Conservation (phyloP, 1,140 invertebrate genomes). For the Chironomus striatipennis region DNA sequence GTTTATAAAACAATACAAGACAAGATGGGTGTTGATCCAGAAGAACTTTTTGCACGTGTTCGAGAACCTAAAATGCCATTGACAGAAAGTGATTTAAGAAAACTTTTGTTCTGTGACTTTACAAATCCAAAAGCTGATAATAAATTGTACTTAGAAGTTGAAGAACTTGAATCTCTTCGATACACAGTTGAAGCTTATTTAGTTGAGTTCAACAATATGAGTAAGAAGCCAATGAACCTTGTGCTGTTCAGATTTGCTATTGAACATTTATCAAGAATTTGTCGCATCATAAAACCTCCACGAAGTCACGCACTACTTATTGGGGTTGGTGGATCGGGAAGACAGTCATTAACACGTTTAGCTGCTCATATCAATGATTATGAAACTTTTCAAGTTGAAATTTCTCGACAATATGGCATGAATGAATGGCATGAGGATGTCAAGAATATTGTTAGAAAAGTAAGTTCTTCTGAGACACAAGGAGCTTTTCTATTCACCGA, state of each 20-base stretch:
- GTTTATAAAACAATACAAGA: conserved; percentile 48
- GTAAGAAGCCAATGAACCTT: conserved; percentile 94
- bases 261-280: conserved; percentile 87
- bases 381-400: conserved; percentile 86
- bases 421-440: conserved; percentile 88
- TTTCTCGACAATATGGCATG: conserved; percentile 73
- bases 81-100: conserved; percentile 59
- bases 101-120: conserved; percentile 92
- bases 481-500: conserved; percentile 88
- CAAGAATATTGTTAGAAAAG: conserved; percentile 68
- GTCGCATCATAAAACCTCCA: conserved; percentile 85
- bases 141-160: conserved; percentile 80
- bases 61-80: conserved; percentile 21
- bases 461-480: conserved; percentile 74
- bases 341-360: conserved; percentile 81
- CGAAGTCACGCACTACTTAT: conserved; percentile 75
- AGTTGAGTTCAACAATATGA: conserved; percentile 91
- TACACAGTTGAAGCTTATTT: conserved; percentile 84
- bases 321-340: conserved; percentile 85
- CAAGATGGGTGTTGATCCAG: conserved; percentile 43
- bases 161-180: conserved; percentile 71
- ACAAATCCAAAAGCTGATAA: conserved; percentile 86
- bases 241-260: conserved; percentile 92
- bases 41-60: conserved; percentile 27
- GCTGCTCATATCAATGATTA: conserved; percentile 90